phyloP scores from a whole-genome alignment of 1,140 invertebrate genomes.

The Bombus polaris region DNA sequence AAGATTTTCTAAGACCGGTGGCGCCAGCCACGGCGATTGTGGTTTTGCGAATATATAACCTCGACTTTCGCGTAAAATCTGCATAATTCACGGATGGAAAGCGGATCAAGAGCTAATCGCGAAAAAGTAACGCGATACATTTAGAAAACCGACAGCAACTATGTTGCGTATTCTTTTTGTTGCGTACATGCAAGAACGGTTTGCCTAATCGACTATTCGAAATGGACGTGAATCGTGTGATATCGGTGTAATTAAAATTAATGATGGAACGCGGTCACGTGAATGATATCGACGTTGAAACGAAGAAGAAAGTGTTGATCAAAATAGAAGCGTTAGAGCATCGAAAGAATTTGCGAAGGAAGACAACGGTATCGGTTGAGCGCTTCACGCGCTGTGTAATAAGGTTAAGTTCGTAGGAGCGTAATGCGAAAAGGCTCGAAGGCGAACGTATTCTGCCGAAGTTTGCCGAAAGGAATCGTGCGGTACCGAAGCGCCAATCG shows the following conservation, averaged over 20 bases:
- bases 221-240: neutral
- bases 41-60: neutral
- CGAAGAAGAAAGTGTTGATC: neutral
- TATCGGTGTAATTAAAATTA: slow-evolving; percentile 16
- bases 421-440: slow-evolving; percentile 51
- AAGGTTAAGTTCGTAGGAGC: slow-evolving; percentile 64
- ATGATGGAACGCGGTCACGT: neutral
- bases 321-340: slow-evolving; percentile 27
- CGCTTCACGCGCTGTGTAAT: slow-evolving; percentile 50
- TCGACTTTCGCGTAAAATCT: slow-evolving; percentile 16
- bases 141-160: neutral
- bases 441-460: slow-evolving; percentile 14
- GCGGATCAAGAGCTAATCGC: neutral
- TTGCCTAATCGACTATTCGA: slow-evolving; percentile 30
- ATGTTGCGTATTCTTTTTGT: slow-evolving; percentile 18
- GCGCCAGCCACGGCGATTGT: neutral
- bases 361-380: slow-evolving; percentile 51
- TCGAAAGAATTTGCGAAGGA: slow-evolving; percentile 48
- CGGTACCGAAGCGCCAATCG: slow-evolving; percentile 13
- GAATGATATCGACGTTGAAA: neutral
- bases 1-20: neutral
- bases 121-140: neutral
- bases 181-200: slow-evolving; percentile 7
- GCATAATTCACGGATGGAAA: slow-evolving; percentile 3
- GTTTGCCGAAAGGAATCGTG: slow-evolving; percentile 34